phyloP scores from a whole-genome alignment of 2,888 invertebrate genomes.

The Parascotia fuliginaria region DNA sequence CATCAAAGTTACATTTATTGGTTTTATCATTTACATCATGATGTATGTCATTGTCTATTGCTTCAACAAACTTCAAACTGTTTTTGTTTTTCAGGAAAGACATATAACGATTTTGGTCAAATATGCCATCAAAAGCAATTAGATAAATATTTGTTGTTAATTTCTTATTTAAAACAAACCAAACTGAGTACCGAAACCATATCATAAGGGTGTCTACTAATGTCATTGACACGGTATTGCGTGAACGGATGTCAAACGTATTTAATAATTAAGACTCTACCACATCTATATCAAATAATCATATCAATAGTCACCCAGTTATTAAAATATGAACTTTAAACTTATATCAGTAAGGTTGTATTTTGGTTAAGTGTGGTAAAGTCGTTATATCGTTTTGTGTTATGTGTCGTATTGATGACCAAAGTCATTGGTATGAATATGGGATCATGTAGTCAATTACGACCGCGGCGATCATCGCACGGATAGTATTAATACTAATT shows the following conservation, averaged over 20 bases:
- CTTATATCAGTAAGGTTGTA: not conserved
- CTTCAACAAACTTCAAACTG: no score
- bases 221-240: slow-evolving; percentile 58
- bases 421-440: slow-evolving; percentile 57
- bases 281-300: slow-evolving; percentile 13
- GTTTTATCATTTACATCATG: no score
- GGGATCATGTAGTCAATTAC: slow-evolving; percentile 63
- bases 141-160: no score
- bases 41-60: no score
- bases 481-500: slow-evolving; percentile 54
- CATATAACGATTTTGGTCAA: no score
- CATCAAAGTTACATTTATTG: no score
- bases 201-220: slow-evolving; percentile 45
- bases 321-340: slow-evolving; percentile 5
- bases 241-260: slow-evolving; percentile 67
- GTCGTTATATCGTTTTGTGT: slow-evolving; percentile 18
- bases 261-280: slow-evolving; percentile 58
- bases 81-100: no score
- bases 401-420: slow-evolving; percentile 54
- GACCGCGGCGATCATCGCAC: slow-evolving; percentile 53
- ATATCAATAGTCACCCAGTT: not conserved
- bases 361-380: not conserved
- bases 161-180: no score
- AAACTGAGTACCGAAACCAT: slow-evolving; percentile 24
- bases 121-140: no score